Evolutionary conservation across 30 jellyfish, hydroid and myxozoan species (phyloP).

Genomic region (Chrysaora quinquecirrha): DNA sequence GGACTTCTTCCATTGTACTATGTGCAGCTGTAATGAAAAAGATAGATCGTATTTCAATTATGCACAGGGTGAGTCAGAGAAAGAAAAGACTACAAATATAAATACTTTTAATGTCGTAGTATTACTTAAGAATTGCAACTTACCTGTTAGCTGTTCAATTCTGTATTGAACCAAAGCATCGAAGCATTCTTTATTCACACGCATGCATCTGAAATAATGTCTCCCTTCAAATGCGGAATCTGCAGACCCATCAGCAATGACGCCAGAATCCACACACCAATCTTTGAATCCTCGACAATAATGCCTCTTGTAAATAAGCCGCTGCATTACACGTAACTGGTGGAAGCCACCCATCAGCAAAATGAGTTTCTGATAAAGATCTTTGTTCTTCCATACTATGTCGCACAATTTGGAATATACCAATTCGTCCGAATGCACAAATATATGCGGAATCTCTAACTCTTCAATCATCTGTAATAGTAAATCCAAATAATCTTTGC

Average conservation of each 20-base stretch:
- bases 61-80: constrained; percentile 2
- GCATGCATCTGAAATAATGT: background rate
- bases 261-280: background rate
- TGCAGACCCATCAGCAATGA: background rate
- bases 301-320: background rate
- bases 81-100: background rate
- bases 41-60: background rate
- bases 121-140: background rate
- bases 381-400: background rate
- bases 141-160: background rate
- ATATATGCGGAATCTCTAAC: background rate
- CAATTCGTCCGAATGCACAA: background rate
- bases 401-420: background rate
- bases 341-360: constrained; percentile 2
- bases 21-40: background rate
- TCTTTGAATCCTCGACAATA: background rate
- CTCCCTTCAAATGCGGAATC: background rate
- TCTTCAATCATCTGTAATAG: background rate
- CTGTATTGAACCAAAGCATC: background rate
- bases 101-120: background rate
- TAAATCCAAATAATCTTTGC: background rate
- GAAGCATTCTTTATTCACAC: background rate
- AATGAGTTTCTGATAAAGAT: background rate
- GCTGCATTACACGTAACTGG: background rate
- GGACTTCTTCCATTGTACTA: background rate